Evolutionary conservation across 2,113 vertebrate species (phyloP), one percentile per base, ranked within the genome.

Genomic region (Gallinago paraguaiae): DNA sequence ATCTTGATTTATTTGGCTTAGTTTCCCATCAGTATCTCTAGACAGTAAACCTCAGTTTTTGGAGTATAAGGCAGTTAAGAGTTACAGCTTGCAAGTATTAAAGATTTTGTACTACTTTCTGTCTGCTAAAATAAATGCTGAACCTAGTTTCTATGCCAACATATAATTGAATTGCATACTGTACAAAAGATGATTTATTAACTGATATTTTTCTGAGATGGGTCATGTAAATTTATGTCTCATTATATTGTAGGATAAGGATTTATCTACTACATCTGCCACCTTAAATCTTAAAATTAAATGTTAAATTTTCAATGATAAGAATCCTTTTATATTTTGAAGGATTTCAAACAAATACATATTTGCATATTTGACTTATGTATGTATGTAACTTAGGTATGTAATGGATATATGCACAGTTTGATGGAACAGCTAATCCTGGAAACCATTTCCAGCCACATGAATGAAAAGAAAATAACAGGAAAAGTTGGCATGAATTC

Each of bases 1-100:
- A 85, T 80, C 63, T 78, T 93, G 88, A 90, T 95, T 85, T 93
- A 92, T 92, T 94, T 77, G 41, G 17, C 10, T 88, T 65, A 24
- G 31, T 69, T 88, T 90, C 54, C 41, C 50, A 0, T 35, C 80
- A 80, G 13, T 57, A 61, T 72, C 35, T 86, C 41, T 59, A 67
- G 63, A 88, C 17, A 75, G 46, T 28, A 82, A 71, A 81, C 43
- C 28, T 69, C 24, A 31, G 41, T 74, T 92, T 90, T 92, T 31
- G 63, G 50, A 77, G 19, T 63, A n/a, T 35, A 63, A 85, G 25
- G 39, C 7, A 67, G n/a, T 83, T 90, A 86, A 77, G n/a, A 81
- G 37, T 25, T 74, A 81, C 68, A 94, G 28, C 46, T 88, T 88
- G 64, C 16, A 86, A 88, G 14, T 76, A 82, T 50, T 80, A 57